Conservation (phyloP, 2,888 invertebrate species). For the Heliconius sara region DNA sequence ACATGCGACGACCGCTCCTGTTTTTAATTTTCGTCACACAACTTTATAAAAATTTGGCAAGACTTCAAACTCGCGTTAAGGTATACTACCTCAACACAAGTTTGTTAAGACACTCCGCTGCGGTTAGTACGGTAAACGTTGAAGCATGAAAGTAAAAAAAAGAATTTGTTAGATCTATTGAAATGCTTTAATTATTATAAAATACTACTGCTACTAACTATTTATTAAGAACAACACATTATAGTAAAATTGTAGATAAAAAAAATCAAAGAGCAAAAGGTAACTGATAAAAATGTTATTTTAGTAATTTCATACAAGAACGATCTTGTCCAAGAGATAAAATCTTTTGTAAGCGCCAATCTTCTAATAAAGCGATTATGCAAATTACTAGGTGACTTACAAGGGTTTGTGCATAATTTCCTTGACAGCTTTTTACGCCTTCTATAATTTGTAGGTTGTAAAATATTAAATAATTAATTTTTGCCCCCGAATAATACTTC, state of each 20-base stretch:
- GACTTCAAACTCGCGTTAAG: too few species aligned
- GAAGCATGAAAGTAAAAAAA: too few species aligned
- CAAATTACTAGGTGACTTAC: slow-evolving; percentile 14
- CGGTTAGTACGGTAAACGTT: too few species aligned
- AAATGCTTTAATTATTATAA: too few species aligned
- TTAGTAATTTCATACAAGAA: not conserved
- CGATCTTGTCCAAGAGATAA: not conserved
- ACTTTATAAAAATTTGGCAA: too few species aligned
- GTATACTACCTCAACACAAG: too few species aligned
- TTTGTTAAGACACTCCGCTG: too few species aligned
- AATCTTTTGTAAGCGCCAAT: slow-evolving; percentile 2
- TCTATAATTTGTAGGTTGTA: slow-evolving; percentile 22
- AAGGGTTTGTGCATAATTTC: not conserved
- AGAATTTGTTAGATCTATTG: too few species aligned
- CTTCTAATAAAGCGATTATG: slow-evolving; percentile 23
- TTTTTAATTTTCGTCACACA: too few species aligned
- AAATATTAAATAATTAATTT: not conserved
- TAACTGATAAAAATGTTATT: not conserved
- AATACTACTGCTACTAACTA: too few species aligned
- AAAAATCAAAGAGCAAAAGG: not conserved
- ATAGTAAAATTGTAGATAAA: not conserved
- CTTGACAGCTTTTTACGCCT: slow-evolving; percentile 19
- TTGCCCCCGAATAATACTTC: not conserved
- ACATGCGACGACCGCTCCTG: too few species aligned
- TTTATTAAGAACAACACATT: too few species aligned